Percentiles rank a stretch among this genome's conserved stretches.
Conservation (phyloP, 2,888 invertebrate genomes). For the Perizoma affinitatum region DNA sequence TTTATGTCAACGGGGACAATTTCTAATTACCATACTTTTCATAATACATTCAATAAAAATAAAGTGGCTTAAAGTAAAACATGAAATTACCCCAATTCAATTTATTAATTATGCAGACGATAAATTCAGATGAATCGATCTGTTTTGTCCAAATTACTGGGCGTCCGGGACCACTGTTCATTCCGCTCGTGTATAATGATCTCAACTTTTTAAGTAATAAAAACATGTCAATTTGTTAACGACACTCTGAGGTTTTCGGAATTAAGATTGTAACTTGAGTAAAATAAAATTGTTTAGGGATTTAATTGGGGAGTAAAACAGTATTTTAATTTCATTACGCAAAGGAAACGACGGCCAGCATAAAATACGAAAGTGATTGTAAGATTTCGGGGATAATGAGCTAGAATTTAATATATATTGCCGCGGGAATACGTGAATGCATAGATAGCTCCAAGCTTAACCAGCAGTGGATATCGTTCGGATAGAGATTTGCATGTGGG, state of each 20-base stretch:
- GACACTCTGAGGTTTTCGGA: constrained; percentile 45
- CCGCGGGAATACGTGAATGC: too few relatives aligned
- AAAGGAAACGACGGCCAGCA: constrained; percentile 8
- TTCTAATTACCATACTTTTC: constrained; percentile 48
- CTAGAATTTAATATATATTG: constrained; percentile 1
- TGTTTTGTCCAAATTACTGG: constrained; percentile 54
- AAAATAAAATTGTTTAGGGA: constrained; percentile 42
- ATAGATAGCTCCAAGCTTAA: too few relatives aligned
- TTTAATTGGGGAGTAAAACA: constrained; percentile 44
- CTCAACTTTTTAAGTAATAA: constrained; percentile 53
- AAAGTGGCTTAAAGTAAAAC: constrained; percentile 34
- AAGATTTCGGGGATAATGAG: constrained; percentile 40
- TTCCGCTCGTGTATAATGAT: constrained; percentile 63
- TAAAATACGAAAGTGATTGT: constrained; percentile 10
- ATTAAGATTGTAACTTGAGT: constrained; percentile 46
- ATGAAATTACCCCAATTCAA: constrained; percentile 63
- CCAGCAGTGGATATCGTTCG: too few relatives aligned
- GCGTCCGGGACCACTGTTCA: constrained; percentile 45
- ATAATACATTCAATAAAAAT: constrained; percentile 34
- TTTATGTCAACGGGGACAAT: constrained; percentile 44
- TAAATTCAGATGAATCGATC: constrained; percentile 65
- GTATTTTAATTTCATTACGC: constrained; percentile 19
- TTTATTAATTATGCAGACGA: constrained; percentile 63
- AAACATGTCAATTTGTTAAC: constrained; percentile 66
- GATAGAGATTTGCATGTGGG: not conserved